Base-by-base conservation (phyloP, 2,888 invertebrate species). In the Ochlodes sylvanus region DNA sequence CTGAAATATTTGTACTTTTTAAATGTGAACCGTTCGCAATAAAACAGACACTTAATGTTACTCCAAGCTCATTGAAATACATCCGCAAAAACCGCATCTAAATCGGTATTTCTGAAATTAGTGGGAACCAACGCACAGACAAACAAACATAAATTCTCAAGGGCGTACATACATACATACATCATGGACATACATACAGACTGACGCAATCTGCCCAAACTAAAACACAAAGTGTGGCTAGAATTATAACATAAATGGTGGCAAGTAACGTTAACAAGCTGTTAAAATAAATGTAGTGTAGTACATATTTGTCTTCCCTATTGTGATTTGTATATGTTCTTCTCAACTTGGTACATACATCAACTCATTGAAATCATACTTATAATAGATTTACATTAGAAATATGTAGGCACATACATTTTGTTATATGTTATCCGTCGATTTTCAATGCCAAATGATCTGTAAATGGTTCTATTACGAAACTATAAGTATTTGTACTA, bases 361-460 rank as follows among this genome's bases (percentile, higher is more conserved):
- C 72, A 74, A 69, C 70, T 71, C 77, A 73, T 72, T 77, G 72
- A 78, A 79, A 79, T 73, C 76, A 72, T 64, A 74, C 71, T 72
- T 64, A 74, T 71, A 75, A 76, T 74, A 71, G 71, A 72, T 75
- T 72, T 74, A 71, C 70, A 67, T 70, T 57, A 75, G 70, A 76
- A 73, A 54, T 62, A 67, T 67, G 47, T 47, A 47, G 34, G 55
- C 32, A 60, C 27, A 38, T 42, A 50, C 73, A 73, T 70, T 70
- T 69, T 69, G 73, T 73, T 77, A 72, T 69, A 70, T 68, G 73
- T 72, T 66, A 54, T 74, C 64, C 64, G 72, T 71, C 74, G 71
- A 70, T 58, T 79, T 78, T 82, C 88, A 89, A 90, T 88, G 89
- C 77, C 88, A 82, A 70, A 65, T 61, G 42, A 38, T 69, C 78